Conservation (phyloP, 1,140 invertebrate genomes). For the Wasmannia auropunctata region DNA sequence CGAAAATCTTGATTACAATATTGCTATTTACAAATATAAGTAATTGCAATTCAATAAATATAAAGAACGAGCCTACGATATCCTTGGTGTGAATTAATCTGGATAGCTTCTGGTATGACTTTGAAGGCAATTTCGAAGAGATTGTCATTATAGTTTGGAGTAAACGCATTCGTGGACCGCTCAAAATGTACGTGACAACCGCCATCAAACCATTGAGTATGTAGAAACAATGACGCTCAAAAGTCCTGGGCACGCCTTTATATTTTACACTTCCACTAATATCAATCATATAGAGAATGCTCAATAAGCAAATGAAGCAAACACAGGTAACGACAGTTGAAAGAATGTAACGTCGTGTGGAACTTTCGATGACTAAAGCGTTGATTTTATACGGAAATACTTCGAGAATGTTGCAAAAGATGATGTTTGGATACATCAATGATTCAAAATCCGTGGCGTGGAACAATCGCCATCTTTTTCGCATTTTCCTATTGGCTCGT, state of each 20-base stretch:
- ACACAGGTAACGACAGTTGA: slow-evolving; percentile 47
- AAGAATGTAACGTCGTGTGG: slow-evolving; percentile 20
- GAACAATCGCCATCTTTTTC: slow-evolving; percentile 61
- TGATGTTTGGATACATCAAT: slow-evolving; percentile 57
- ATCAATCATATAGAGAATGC: slow-evolving; percentile 67
- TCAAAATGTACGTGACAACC: slow-evolving; percentile 21
- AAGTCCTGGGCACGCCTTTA: slow-evolving; percentile 47
- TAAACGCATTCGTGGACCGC: too few species aligned
- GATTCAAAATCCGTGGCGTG: slow-evolving; percentile 16
- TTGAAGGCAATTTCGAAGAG: too few species aligned
- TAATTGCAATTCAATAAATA: slow-evolving; percentile 59
- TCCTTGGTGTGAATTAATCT: slow-evolving; percentile 78
- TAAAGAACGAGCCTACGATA: slow-evolving; percentile 66
- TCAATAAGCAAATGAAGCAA: background rate
- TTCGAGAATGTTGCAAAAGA: slow-evolving; percentile 61
- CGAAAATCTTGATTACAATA: slow-evolving; percentile 10
- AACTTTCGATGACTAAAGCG: slow-evolving; percentile 21
- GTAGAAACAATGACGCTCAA: slow-evolving; percentile 73
- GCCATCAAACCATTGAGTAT: slow-evolving; percentile 47
- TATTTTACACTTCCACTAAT: background rate
- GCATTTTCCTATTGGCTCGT: too few species aligned
- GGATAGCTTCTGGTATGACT: too few species aligned
- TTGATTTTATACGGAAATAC: slow-evolving; percentile 64
- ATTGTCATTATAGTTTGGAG: too few species aligned
- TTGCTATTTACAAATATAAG: too few species aligned